phyloP scores from a whole-genome alignment of 2,888 invertebrate species.

The Cheilosia impressa region DNA sequence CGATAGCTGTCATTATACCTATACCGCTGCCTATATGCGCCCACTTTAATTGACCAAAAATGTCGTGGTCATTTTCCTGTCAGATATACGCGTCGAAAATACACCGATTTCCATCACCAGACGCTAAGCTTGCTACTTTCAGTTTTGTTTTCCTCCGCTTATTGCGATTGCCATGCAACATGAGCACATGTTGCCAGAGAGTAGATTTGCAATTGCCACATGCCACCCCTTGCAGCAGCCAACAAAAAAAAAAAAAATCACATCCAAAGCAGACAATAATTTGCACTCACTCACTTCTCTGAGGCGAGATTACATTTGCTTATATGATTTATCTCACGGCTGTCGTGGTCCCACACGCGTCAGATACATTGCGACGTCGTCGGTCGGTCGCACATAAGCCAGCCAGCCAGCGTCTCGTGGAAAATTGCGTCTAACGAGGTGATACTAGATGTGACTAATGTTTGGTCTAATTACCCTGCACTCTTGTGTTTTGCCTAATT shows the following conservation, averaged over 20 bases:
- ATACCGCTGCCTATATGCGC: too few relatives aligned
- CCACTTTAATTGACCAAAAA: slow-evolving; percentile 24
- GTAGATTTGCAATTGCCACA: slow-evolving; percentile 3
- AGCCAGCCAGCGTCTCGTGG: slow-evolving; percentile 46
- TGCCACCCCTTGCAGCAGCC: slow-evolving; percentile 19
- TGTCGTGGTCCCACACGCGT: slow-evolving; percentile 71
- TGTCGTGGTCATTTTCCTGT: slow-evolving; percentile 59
- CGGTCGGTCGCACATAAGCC: slow-evolving; percentile 12
- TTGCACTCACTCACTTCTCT: slow-evolving; percentile 51
- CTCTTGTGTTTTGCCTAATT: slow-evolving; percentile 71
- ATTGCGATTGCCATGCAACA: slow-evolving; percentile 32
- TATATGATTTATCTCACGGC: slow-evolving; percentile 73
- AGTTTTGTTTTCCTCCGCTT: slow-evolving; percentile 29
- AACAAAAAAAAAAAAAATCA: slow-evolving; percentile 36
- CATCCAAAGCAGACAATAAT: slow-evolving; percentile 68
- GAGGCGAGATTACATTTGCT: slow-evolving; percentile 53
- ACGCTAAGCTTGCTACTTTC: slow-evolving; percentile 56
- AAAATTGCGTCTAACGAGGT: slow-evolving; percentile 72
- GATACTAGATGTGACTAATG: slow-evolving; percentile 72
- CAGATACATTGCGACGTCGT: slow-evolving; percentile 43
- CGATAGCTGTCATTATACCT: slow-evolving; percentile 3
- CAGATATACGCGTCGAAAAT: slow-evolving; percentile 44
- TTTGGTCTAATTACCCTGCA: slow-evolving; percentile 72
- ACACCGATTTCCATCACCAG: slow-evolving; percentile 48
- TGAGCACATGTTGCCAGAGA: slow-evolving; percentile 26